phyloP scores from a whole-genome alignment of 2,888 invertebrate species.

The Euphydryas editha region DNA sequence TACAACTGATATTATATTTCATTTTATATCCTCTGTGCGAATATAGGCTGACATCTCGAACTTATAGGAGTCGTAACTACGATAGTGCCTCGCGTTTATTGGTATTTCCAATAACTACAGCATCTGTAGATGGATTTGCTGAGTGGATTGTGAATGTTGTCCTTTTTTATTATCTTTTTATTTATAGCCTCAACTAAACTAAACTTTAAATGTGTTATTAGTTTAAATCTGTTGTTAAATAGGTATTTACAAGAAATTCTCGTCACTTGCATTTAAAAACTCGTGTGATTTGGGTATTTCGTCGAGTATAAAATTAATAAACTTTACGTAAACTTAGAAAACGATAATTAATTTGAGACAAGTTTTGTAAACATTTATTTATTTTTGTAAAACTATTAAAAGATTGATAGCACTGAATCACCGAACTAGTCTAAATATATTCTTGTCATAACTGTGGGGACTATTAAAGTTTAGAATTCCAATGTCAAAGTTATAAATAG shows the following conservation, averaged over 20 bases:
- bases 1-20: conserved; percentile 11
- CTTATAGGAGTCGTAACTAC: conserved; percentile 41
- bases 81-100: conserved; percentile 40
- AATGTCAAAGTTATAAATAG: conserved; percentile 18
- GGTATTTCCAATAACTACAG: conserved; percentile 38
- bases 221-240: no score
- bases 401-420: neutral
- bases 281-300: no score
- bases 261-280: no score
- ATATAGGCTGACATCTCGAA: conserved; percentile 24
- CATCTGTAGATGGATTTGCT: conserved; percentile 25
- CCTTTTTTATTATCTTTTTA: conserved; percentile 2
- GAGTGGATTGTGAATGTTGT: conserved; percentile 16
- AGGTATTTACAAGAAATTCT: no score
- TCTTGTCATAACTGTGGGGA: conserved; percentile 15
- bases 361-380: no score
- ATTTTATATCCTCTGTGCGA: conserved; percentile 29
- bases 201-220: no score
- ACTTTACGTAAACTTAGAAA: no score
- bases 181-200: neutral
- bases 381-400: no score
- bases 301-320: no score
- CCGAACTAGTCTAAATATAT: neutral
- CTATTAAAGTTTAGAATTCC: conserved; percentile 24
- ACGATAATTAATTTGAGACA: no score